Conservation (phyloP, 2,797 vertebrate genomes). For the Pipistrellus pipistrellus region DNA sequence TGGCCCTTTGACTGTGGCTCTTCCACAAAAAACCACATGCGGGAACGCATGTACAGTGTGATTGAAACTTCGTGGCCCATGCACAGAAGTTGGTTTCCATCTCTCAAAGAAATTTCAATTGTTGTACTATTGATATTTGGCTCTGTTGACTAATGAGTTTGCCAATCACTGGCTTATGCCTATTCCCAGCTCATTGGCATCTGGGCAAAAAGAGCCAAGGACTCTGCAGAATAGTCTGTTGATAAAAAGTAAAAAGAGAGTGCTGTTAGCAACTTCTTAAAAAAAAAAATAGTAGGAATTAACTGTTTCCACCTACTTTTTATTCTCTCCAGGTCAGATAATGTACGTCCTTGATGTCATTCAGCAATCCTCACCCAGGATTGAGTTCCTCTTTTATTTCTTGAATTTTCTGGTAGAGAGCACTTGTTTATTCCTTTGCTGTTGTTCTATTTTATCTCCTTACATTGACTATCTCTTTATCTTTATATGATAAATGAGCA, state of each 20-base stretch:
- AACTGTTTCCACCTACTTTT: not conserved
- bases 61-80: too few relatives aligned
- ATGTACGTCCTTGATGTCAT: not conserved
- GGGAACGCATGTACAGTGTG: too few relatives aligned
- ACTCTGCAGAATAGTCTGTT: not conserved
- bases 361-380: not conserved
- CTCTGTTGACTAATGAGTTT: too few relatives aligned
- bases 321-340: not conserved
- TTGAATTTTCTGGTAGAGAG: not conserved
- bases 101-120: too few relatives aligned
- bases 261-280: not conserved
- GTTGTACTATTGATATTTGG: too few relatives aligned
- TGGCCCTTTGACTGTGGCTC: too few relatives aligned
- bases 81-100: too few relatives aligned
- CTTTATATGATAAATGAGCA: not conserved
- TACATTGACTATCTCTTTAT: not conserved
- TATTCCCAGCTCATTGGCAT: not conserved
- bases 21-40: too few relatives aligned
- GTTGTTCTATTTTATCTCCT: not conserved
- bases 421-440: not conserved
- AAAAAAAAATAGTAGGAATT: not conserved
- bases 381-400: not conserved
- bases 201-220: not conserved
- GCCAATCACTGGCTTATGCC: too few relatives aligned
- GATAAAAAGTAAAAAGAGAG: not conserved